Evolutionary conservation across 2,888 invertebrate genomes (phyloP), one percentile per base, ranked within the genome.

Genomic region (Blastobasis adustella): DNA sequence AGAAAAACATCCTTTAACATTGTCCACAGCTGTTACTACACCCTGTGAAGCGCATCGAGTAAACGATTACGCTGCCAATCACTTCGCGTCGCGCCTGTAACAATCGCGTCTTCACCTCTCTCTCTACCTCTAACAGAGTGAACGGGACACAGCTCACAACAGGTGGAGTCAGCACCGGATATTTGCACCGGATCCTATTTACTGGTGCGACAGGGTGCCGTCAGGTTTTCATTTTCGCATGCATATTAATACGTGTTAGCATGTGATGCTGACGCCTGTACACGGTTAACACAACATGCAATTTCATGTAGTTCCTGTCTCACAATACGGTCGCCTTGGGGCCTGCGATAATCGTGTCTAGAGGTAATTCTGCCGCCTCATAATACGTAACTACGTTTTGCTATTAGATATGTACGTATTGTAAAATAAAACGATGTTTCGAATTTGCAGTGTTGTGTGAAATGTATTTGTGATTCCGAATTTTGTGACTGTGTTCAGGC

Each of bases 151-250:
- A n/a, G 54, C 47, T 59, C 50, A 52, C 45, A 56, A 60, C 59
- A 63, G 65, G 68, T 71, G 69, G 71, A 74, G 73, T 72, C 71
- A 66, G 71, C 56, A 60, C 72, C 80, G 80, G 81, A 82, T 79
- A 80, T 84, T 82, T 71, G 72, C 71, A 73, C 75, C 79, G 82
- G 82, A 78, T 76, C 78, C 76, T 79, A 81, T 82, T 83, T 79
- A 78, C 77, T 76, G 79, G 72, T 71, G 66, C 76, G 73, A 74
- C 75, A 75, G 75, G 69, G 70, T 71, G 69, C 64, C 65, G 61
- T 71, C 69, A 66, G 66, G 70, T 78, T 76, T 80, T 76, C 72
- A 77, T 79, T 79, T 78, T 75, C 76, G 69, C 73, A 66, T 71
- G 73, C 75, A 79, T 79, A 73, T 73, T 76, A 73, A 77, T 76